A percentile compares a stretch with the other conserved stretches of the same genome.
Evolutionary conservation across 2,113 vertebrate species (phyloP).

Genomic region (Megaleporinus macrocephalus): DNA sequence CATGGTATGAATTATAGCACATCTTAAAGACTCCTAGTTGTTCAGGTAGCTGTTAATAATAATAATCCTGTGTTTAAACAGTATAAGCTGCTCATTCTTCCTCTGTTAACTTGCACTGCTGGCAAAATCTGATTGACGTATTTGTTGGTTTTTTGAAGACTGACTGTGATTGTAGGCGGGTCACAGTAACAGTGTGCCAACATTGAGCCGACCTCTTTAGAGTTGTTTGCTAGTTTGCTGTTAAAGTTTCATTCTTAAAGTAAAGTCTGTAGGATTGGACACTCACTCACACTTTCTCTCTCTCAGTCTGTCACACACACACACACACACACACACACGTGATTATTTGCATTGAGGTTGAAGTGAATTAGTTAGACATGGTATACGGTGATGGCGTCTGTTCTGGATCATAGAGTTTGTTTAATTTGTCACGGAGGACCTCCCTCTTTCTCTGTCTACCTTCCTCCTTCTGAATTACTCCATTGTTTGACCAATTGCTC

Average conservation of each 20-base stretch:
- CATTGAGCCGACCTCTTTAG: no score
- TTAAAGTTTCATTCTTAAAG: constrained; percentile 19
- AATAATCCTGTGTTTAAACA: no score
- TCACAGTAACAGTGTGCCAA: no score
- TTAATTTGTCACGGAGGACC: constrained; percentile 72
- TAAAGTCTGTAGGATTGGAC: constrained; percentile 12
- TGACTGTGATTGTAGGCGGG: no score
- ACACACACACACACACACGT: constrained; percentile 33
- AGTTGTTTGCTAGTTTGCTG: constrained; percentile 62
- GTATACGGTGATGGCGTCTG: constrained; percentile 68
- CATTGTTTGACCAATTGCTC: constrained; percentile 65
- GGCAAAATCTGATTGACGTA: no score
- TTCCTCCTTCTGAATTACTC: constrained; percentile 67
- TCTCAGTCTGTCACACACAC: not conserved
- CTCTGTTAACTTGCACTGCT: no score
- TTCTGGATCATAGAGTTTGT: constrained; percentile 75
- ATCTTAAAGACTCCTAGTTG: no score
- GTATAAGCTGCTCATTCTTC: no score
- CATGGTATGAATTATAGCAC: no score
- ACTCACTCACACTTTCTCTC: not conserved
- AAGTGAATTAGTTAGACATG: constrained; percentile 42
- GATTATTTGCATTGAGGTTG: constrained; percentile 61
- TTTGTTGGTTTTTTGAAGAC: no score
- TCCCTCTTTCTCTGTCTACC: constrained; percentile 40
- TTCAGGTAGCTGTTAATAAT: no score